Evolutionary conservation across 2,888 invertebrate species (phyloP).

Genomic region (Axea sp.): DNA sequence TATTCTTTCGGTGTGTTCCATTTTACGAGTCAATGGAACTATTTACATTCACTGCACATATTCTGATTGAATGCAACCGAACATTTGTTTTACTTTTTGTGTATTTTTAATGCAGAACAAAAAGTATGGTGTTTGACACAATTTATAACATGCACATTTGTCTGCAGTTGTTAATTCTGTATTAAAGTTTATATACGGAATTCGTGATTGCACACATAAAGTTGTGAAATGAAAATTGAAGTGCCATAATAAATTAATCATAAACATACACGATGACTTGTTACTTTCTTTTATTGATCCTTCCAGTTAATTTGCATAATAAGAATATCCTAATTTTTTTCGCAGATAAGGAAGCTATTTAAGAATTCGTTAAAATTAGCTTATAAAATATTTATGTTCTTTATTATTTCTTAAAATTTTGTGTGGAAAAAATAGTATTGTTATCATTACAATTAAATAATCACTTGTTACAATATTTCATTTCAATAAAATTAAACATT

Average conservation of each 20-base stretch:
- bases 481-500: no score
- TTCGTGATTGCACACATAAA: constrained; percentile 27
- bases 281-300: neutral
- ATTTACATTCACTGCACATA: constrained; percentile 25
- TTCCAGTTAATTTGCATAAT: no score
- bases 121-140: constrained; percentile 22
- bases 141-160: constrained; percentile 22
- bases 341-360: no score
- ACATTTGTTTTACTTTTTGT: constrained; percentile 16
- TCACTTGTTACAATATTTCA: no score
- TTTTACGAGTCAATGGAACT: constrained; percentile 13
- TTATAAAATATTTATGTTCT: no score
- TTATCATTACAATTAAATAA: no score
- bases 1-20: constrained; percentile 12
- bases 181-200: constrained; percentile 12
- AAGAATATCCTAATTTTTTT: no score
- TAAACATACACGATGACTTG: constrained; percentile 8
- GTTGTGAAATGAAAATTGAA: constrained; percentile 43
- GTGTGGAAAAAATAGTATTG: no score
- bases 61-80: constrained; percentile 12
- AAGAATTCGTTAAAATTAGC: no score
- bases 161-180: constrained; percentile 31
- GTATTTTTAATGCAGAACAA: constrained; percentile 28
- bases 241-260: constrained; percentile 62
- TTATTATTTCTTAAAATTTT: no score